Evolutionary conservation across 1,140 invertebrate genomes (phyloP), one percentile per base, ranked within the genome.

Genomic region (Coptotermes formosanus): DNA sequence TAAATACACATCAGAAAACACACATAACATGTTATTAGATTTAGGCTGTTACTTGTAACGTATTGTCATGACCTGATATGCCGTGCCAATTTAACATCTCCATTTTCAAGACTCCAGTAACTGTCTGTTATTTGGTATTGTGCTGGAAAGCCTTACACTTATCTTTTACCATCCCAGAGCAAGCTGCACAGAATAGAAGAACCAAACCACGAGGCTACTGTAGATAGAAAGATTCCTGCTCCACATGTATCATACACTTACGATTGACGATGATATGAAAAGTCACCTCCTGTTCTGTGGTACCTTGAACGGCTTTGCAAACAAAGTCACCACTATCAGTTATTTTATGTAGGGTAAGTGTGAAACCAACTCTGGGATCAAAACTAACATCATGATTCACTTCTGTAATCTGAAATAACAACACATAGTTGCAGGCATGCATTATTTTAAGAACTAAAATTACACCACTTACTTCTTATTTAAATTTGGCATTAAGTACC

Each of bases 361-460:
- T 91, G 89, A 93, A 94, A 88, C 94, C 94, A 88, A 92, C 88
- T 90, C 92, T 93, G 32, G 94, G 93, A 91, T 93, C 91, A 89
- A 92, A 94, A n/a, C 89, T 90, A 64, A 89, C 85, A 88, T 89
- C 89, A 85, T 91, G 88, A 88, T 88, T 89, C 85, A 91, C 87
- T 88, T 89, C 86, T 0, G 88, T 32, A 19, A 81, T 38, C 89
- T 89, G 83, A 19, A 44, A 86, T 86, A 91, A 88, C 89, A 89
- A 88, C 38, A 89, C 90, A 90, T 55, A 92, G 89, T 89, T 89
- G 89, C 89, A 90, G 89, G 90, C 38, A 55, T 55, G 52, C 52
- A 55, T 55, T 55, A 55, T 55, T 89, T 89, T 89, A 89, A 87
- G 89, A 90, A 89, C 86, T 89, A 89, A 84, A 59, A 59, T 87